Base-by-base conservation (phyloP, 2,113 vertebrate genomes). In the Callipepla squamata region DNA sequence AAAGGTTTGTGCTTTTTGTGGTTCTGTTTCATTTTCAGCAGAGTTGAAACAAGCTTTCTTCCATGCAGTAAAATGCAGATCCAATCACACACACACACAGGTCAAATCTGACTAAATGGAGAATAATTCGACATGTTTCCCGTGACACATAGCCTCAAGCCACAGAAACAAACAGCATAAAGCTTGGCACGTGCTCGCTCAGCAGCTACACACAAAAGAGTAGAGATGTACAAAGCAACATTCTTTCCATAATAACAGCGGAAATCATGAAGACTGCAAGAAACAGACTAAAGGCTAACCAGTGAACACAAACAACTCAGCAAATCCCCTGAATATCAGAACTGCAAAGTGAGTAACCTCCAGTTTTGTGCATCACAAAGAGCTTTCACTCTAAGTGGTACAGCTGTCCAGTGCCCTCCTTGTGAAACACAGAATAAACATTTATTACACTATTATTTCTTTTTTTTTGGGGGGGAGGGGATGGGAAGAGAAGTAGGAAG, bases 91-190 rank as follows among this genome's bases (percentile, higher is more conserved):
- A 26, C 28, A 58, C 20, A 10, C 21, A 6, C 1, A 18, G 32
- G 48, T 69, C 58, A 75, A 75, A 85, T 87, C 30, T 66, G 67
- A 74, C 74, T 76, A 77, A 85, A 36, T 83, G 63, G 75, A 87
- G 94, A 69, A 38, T 58, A 83, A 85, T 32, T 53, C 45, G 2
- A 76, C 7, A 4, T 4, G 26, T 36, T 74, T 85, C 72, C 45
- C 63, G 34, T 8, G 13, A 96, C 90, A 82, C 2, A 4, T 9
- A 59, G 87, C 87, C 92, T 51, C 45, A 83, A 81, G 68, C 23
- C 59, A 85, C 0, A 0, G 11, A 72, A 89, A 61, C 26, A 45
- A 90, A 85, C 1, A 76, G 81, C 45, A 62, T 6, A 28, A 69
- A 85, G 59, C 38, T 28, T 17, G 59, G 34, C 75, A 80, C 3